Evolutionary conservation across 2,888 invertebrate species (phyloP).

Genomic region (Drosophila phalerata): DNA sequence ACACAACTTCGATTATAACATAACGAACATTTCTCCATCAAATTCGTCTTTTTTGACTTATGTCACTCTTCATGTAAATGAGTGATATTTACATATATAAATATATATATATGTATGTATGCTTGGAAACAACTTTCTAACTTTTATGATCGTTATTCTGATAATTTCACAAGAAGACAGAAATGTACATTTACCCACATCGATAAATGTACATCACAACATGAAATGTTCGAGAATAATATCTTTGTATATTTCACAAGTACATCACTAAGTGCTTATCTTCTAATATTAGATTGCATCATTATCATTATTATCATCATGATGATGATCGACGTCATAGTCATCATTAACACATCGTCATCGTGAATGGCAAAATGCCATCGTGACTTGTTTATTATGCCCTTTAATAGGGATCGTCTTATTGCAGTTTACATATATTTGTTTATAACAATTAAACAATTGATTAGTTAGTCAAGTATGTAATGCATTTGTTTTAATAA

Average conservation of each 20-base stretch:
- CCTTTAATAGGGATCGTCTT: slow-evolving; percentile 9
- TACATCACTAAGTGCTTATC: slow-evolving; percentile 14
- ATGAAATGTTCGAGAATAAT: slow-evolving; percentile 62
- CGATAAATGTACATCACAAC: background rate
- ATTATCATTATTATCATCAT: slow-evolving; percentile 6
- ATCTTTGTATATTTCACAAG: slow-evolving; percentile 34
- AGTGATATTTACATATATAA: too few relatives aligned
- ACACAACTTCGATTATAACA: too few relatives aligned
- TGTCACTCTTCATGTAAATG: too few relatives aligned
- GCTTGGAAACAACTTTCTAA: slow-evolving; percentile 48
- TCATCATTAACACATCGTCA: slow-evolving; percentile 31
- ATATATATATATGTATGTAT: slow-evolving; percentile 3
- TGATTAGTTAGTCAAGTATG: background rate
- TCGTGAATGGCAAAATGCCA: slow-evolving; percentile 40
- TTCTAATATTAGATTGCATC: slow-evolving; percentile 31
- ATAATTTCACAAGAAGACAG: slow-evolving; percentile 33
- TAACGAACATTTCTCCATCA: too few relatives aligned
- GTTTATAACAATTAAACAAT: background rate
- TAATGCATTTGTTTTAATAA: too few relatives aligned
- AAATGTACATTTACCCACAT: background rate
- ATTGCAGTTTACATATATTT: background rate
- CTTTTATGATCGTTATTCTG: slow-evolving; percentile 13
- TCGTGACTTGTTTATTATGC: slow-evolving; percentile 35
- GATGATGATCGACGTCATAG: slow-evolving; percentile 17
- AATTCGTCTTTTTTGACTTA: too few relatives aligned